A percentile compares a stretch with the other conserved stretches of the same genome.
Conservation (phyloP, 2,888 invertebrate genomes). For the Drosophila prolongata region DNA sequence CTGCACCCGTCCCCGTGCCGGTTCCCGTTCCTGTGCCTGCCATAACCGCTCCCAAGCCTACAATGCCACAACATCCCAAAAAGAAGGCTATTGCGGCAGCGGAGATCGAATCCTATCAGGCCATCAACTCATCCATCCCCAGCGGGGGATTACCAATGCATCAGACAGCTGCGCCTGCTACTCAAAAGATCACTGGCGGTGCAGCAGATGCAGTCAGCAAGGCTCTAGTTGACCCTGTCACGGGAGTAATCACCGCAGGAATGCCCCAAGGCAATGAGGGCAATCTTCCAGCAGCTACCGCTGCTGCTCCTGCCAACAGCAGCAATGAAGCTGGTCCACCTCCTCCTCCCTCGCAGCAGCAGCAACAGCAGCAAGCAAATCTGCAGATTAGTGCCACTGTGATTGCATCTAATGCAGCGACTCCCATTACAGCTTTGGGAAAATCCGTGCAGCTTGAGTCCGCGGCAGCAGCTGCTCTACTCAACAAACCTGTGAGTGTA, state of each 20-base stretch:
- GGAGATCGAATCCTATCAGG: constrained; percentile 80
- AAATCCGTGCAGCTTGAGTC: constrained; percentile 73
- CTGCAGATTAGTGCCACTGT: constrained; percentile 57
- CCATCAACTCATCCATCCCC: constrained; percentile 74
- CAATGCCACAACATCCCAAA: constrained; percentile 80
- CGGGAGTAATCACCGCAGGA: constrained; percentile 89
- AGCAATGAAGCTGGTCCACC: constrained; percentile 41
- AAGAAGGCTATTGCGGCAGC: constrained; percentile 82
- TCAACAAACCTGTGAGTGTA: constrained; percentile 81
- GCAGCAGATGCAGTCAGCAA: constrained; percentile 86
- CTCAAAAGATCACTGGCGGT: constrained; percentile 77
- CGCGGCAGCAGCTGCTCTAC: constrained; percentile 54
- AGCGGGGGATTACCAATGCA: constrained; percentile 68
- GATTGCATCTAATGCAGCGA: constrained; percentile 50
- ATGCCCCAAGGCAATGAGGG: constrained; percentile 88
- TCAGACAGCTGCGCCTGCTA: constrained; percentile 75
- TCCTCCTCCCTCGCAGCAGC: constrained; percentile 24
- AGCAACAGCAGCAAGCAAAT: constrained; percentile 46
- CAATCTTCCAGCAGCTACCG: constrained; percentile 78
- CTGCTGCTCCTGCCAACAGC: constrained; percentile 66
- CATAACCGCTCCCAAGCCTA: constrained; percentile 54
- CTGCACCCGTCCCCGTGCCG: background rate
- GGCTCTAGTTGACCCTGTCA: constrained; percentile 90
- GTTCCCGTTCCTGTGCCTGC: constrained; percentile 20
- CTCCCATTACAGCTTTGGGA: constrained; percentile 67